Evolutionary conservation across 1,140 invertebrate species (phyloP), one percentile per base, ranked within the genome.

Genomic region (Dendroctonus valens): DNA sequence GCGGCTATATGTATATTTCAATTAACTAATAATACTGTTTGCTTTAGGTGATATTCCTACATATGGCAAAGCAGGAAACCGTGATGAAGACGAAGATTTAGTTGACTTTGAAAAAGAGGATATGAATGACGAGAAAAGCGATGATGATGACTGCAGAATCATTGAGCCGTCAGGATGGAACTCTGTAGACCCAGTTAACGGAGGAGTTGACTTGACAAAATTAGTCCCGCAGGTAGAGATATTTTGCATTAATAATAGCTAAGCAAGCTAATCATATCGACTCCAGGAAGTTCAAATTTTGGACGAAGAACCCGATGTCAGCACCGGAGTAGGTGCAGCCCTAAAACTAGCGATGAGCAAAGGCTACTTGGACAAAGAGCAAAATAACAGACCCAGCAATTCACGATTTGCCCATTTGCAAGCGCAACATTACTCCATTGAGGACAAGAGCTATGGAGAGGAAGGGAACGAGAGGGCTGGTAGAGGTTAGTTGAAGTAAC

Each of bases 281-380:
- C 73, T 85, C 3, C 79, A 83, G 63, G 87, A 89, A 70, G 84
- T 85, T 14, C 86, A 87, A 1, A 94, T 96, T 76, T 80, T 99
- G 57, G 96, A 96, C 74, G 94, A 95, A 70, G 97, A 99, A 81
- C 95, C 96, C 0, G 90, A 96, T 75, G 86, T 97, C n/a, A 93
- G 91, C 53, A 85, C 88, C 40, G 97, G 97, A 49, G 87, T 99
- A 15, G 95, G 88, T 57, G 94, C 93, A 67, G 97, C 97, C 5
- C 82, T 99, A 48, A 88, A 91, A 74, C 79, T 99, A 44, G 97
- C 97, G 7, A 85, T 92, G 75, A 97, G 94, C 71, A 99, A 99
- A 85, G 97, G 94, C 11, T 98, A 97, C 78, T 81, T 98, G 7
- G 92, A 96, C 76, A 89, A 90, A 74, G 91, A 92, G 73, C 87